phyloP scores from a whole-genome alignment of 1,140 invertebrate genomes.

The Thrips palmi region DNA sequence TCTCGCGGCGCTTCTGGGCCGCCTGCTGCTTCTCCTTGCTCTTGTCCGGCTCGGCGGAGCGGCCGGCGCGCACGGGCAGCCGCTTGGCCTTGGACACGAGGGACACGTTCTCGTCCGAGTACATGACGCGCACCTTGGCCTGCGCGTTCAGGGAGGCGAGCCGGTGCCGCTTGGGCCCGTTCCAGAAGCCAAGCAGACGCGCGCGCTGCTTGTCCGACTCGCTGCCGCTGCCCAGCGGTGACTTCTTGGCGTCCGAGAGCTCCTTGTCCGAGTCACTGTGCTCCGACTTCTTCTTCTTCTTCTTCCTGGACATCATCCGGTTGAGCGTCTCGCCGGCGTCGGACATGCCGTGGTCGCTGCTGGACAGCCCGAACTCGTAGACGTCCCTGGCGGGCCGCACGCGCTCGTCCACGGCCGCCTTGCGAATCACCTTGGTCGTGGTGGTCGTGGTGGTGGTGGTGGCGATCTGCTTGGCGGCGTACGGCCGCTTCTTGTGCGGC shows the following conservation, averaged over 20 bases:
- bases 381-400: no score
- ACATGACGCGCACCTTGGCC: constrained; percentile 81
- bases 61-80: not conserved
- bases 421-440: no score
- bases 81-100: no score
- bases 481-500: no score
- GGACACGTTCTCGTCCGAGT: constrained; percentile 71
- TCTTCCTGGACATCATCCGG: no score
- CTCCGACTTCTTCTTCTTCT: constrained; percentile 1
- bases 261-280: not conserved
- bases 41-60: constrained; percentile 11
- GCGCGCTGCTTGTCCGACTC: constrained; percentile 15
- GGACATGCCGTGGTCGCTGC: no score
- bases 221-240: constrained; percentile 14
- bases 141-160: constrained; percentile 76
- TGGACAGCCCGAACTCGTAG: no score
- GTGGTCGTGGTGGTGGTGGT: no score
- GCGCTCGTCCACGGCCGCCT: no score
- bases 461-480: no score
- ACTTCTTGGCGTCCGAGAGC: constrained; percentile 12
- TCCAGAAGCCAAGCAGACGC: constrained; percentile 34
- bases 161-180: constrained; percentile 55
- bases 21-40: constrained; percentile 19
- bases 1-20: constrained; percentile 14
- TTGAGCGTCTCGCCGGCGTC: no score